Percentiles rank a stretch among this genome's conserved stretches.
phyloP scores from a whole-genome alignment of 2,888 invertebrate genomes.

The Drosophila tripunctata region DNA sequence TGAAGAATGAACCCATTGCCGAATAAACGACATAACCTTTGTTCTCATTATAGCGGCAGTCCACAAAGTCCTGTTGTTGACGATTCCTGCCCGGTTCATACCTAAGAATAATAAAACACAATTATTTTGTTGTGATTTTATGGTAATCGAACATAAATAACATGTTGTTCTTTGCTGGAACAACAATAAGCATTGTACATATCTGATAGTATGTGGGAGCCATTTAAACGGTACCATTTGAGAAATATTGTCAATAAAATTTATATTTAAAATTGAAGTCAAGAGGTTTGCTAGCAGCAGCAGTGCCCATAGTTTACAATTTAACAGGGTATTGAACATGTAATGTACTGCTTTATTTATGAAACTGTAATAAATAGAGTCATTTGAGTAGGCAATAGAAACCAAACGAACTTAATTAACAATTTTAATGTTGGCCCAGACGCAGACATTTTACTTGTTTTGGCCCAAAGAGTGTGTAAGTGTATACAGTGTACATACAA shows the following conservation, averaged over 20 bases:
- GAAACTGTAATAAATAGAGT: constrained; percentile 9
- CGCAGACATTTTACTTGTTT: too few relatives aligned
- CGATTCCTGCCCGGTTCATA: constrained; percentile 87
- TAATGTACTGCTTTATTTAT: background rate
- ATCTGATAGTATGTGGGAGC: too few relatives aligned
- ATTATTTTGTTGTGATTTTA: background rate
- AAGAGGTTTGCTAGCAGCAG: background rate
- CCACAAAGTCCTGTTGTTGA: constrained; percentile 86
- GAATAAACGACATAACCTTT: constrained; percentile 97
- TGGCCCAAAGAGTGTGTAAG: constrained; percentile 2
- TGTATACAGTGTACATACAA: background rate
- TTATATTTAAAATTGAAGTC: too few relatives aligned
- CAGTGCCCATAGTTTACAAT: background rate
- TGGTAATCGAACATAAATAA: background rate
- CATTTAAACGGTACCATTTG: too few relatives aligned
- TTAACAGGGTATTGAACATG: background rate
- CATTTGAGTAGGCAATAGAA: constrained; percentile 7
- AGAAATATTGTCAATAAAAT: too few relatives aligned
- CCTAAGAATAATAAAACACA: constrained; percentile 84
- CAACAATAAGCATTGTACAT: too few relatives aligned
- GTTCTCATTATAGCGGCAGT: constrained; percentile 95
- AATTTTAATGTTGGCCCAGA: constrained; percentile 8
- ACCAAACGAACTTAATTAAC: constrained; percentile 11
- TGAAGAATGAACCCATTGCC: constrained; percentile 97
- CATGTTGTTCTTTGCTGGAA: too few relatives aligned